These are phyloP conservation scores for Antechinus stuartii DNA, from an alignment of 2,113 vertebrate genomes.

Conservation along the genomic window DNA sequence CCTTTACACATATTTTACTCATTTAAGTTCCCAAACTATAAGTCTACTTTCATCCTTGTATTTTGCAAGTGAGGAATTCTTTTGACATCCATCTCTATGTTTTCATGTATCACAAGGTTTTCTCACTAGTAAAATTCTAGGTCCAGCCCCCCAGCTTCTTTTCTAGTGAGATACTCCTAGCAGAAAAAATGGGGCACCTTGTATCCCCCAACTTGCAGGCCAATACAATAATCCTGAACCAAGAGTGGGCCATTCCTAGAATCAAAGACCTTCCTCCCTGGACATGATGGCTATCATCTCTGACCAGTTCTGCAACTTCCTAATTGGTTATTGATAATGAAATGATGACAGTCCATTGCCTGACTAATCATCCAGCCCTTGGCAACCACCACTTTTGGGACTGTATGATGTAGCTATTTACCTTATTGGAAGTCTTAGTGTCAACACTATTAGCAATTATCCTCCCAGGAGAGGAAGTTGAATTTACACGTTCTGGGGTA, in stretches of 20 bases:
- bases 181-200: not conserved
- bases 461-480: not conserved
- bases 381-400: not conserved
- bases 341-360: not conserved
- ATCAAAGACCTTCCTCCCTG: not conserved
- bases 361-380: not conserved
- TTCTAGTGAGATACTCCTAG: not conserved
- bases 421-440: not conserved
- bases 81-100: not conserved
- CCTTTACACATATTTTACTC: not conserved
- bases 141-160: not conserved
- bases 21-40: not conserved
- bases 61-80: not conserved
- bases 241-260: not conserved
- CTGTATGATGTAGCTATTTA: not conserved
- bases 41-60: not conserved
- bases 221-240: not conserved
- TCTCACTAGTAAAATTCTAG: not conserved
- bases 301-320: not conserved
- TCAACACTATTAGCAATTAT: accelerated
- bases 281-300: not conserved
- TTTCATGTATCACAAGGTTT: no score
- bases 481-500: not conserved
- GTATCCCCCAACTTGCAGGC: no score
- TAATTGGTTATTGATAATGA: conserved; percentile 23